phyloP scores from a whole-genome alignment of 2,113 vertebrate species.

The Equus quagga region DNA sequence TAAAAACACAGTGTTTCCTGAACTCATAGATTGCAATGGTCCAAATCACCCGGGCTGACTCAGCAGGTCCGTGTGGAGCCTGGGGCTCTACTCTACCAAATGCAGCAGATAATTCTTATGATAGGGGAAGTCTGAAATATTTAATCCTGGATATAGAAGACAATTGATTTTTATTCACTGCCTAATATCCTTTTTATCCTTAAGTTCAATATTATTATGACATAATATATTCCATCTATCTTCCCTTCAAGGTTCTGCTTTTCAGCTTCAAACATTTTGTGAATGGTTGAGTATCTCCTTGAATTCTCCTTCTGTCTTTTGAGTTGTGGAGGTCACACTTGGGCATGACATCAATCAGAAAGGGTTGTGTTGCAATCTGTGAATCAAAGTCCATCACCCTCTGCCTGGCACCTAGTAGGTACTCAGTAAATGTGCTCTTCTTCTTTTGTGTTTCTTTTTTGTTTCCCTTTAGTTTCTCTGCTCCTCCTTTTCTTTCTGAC shows the following conservation, averaged over 20 bases:
- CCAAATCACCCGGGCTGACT: neutral
- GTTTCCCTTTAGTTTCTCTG: neutral
- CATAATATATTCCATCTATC: neutral
- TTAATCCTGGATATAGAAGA: neutral
- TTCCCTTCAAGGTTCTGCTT: neutral
- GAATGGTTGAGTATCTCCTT: neutral
- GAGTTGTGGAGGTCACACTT: neutral
- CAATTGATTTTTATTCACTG: neutral
- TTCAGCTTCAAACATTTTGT: neutral
- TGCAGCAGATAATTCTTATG: neutral
- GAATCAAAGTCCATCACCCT: neutral
- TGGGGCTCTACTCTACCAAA: neutral
- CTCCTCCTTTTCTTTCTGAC: neutral
- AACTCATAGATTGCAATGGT: neutral
- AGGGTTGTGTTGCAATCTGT: neutral
- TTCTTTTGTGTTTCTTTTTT: neutral
- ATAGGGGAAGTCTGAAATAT: neutral
- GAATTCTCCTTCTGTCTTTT: neutral
- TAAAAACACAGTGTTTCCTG: neutral
- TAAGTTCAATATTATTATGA: neutral
- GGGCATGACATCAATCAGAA: neutral
- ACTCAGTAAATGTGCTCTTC: neutral
- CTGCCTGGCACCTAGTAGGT: neutral
- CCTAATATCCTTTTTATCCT: neutral
- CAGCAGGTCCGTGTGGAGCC: neutral